Conservation (phyloP, 2,113 vertebrate genomes). For the Marcusenius ussheri region DNA sequence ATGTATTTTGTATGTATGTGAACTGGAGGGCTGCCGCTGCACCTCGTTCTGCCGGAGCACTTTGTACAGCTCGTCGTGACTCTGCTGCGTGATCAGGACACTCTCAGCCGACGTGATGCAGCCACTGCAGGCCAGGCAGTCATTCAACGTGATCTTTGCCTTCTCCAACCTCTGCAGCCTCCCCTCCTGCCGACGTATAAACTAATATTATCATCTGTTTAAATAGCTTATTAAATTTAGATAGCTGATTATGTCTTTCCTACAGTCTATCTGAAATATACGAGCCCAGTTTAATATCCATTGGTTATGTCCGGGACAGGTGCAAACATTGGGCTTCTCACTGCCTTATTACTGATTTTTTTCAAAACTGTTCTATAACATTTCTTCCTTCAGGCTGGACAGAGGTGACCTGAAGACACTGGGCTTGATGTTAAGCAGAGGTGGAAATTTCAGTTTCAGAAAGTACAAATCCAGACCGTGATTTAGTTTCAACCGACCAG, state of each 20-base stretch:
- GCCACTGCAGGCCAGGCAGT: constrained; percentile 93
- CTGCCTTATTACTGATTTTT: background rate
- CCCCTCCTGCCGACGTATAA: constrained; percentile 69
- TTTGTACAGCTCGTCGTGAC: constrained; percentile 76
- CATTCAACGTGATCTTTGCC: constrained; percentile 83
- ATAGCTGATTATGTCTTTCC: background rate
- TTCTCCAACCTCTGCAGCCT: constrained; percentile 74
- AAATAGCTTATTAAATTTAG: background rate
- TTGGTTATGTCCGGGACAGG: background rate
- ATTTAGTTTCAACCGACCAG: no score
- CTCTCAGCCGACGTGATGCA: constrained; percentile 94
- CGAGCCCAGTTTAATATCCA: background rate
- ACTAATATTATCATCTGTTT: background rate
- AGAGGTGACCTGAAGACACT: background rate
- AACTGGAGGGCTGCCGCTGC: background rate
- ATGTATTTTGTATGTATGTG: background rate
- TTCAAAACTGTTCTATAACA: background rate
- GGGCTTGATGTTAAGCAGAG: background rate
- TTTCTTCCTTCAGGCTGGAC: background rate
- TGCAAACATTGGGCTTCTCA: background rate
- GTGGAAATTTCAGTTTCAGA: no score
- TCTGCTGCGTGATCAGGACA: constrained; percentile 85
- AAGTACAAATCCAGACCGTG: no score
- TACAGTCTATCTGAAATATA: background rate
- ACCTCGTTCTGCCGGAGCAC: constrained; percentile 76